Evolutionary conservation across 2,888 invertebrate species (phyloP), one percentile per base, ranked within the genome.

Genomic region (Platynereis dumerilii): DNA sequence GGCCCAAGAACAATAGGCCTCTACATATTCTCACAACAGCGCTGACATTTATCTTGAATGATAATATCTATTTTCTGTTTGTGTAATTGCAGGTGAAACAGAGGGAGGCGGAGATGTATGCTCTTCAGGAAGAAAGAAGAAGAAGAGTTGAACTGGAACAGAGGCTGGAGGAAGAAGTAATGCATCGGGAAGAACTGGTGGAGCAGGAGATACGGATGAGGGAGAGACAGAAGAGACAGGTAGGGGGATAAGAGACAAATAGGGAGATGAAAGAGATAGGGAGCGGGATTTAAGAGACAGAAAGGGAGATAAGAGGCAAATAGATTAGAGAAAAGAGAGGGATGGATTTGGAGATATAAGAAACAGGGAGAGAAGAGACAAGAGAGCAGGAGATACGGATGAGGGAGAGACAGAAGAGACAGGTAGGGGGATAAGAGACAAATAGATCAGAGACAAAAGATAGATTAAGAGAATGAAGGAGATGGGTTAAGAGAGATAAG

Each of bases 81-180:
- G n/a, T 39, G n/a, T 20, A n/a, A 15, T 57, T 57, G 58, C n/a
- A 57, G 58, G 58, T 57, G n/a, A 17, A 29, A n/a, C 58, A 57
- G 24, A 28, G 58, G 7, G 58, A 57, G 39, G 58, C 55, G n/a
- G 62, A 62, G 57, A 12, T 28, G 17, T 24, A 44, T 80, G 74
- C 85, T 75, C 68, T 81, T 26, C 77, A 75, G 22, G 76, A 75
- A 59, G 79, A 80, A 74, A 76, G 84, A 65, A 80, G 82, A 71
- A 81, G 80, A 68, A 78, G 84, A 48, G 80, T 80, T 69, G 81
- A 77, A 56, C 73, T 81, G 64, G 81, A 82, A 70, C 74, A 83
- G 22, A 84, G 84, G 57, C 74, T 86, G 42, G 81, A 83, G 56
- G 84, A 85, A 63, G 83, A 83, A 76, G 83, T 75, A 72, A 76